A percentile compares a stretch with the other conserved stretches of the same genome.
These are phyloP conservation scores for Pempheris klunzingeri DNA, from an alignment of 2,797 vertebrate species.

Conservation along the genomic window DNA sequence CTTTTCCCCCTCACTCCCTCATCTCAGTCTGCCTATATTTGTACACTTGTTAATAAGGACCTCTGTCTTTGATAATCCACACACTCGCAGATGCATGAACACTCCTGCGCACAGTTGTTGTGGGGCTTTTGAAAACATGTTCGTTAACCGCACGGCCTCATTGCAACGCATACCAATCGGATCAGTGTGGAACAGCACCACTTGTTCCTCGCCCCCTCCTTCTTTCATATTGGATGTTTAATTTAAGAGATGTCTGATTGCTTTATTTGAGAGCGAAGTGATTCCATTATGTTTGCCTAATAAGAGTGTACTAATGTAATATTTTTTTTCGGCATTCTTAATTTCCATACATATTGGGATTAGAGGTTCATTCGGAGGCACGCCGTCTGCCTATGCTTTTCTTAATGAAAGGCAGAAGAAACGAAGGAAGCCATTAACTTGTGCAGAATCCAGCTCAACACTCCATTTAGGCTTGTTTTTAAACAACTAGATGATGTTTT, in stretches of 20 bases:
- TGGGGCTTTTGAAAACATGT: conserved; percentile 47
- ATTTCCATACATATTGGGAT: conserved; percentile 76
- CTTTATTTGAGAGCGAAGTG: conserved; percentile 69
- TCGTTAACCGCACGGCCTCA: conserved; percentile 48
- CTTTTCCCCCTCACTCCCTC: neutral
- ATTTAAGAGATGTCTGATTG: conserved; percentile 77
- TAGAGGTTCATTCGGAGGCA: conserved; percentile 50
- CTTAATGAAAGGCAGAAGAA: conserved; percentile 39
- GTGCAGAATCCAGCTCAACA: conserved; percentile 23
- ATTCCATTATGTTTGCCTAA: conserved; percentile 74
- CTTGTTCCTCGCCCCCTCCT: conserved; percentile 22
- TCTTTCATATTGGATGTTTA: conserved; percentile 67
- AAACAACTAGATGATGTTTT: neutral
- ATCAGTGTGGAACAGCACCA: conserved; percentile 44
- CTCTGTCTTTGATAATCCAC: conserved; percentile 56
- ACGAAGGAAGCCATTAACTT: conserved; percentile 38
- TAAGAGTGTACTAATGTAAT: conserved; percentile 70
- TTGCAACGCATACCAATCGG: conserved; percentile 66
- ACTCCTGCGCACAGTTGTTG: conserved; percentile 27
- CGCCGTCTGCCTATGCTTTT: conserved; percentile 10
- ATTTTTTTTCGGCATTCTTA: conserved; percentile 57
- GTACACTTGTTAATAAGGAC: conserved; percentile 65
- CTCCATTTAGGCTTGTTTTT: neutral
- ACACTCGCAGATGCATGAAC: conserved; percentile 22
- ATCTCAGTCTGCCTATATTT: conserved; percentile 39